Conservation (phyloP, 2,888 invertebrate genomes). For the Drosophila villosipedis region DNA sequence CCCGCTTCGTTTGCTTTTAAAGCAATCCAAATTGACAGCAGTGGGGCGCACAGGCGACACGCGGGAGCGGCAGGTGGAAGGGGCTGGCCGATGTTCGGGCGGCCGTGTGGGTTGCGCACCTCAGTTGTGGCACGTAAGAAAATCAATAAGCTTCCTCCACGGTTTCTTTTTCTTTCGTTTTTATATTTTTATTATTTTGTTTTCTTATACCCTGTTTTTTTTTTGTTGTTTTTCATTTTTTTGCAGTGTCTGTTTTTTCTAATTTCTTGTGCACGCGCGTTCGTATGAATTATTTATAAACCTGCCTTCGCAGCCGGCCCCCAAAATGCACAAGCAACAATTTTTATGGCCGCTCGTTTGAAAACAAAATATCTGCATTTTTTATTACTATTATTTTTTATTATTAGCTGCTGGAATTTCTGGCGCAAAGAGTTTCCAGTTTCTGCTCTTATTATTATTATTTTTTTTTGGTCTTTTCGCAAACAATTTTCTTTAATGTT, state of each 20-base stretch:
- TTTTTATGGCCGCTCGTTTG: conserved; percentile 66
- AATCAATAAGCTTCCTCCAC: conserved; percentile 74
- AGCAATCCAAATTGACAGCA: conserved; percentile 52
- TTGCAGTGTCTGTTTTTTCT: conserved; percentile 46
- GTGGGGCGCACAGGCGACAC: neutral
- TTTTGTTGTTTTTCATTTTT: conserved; percentile 1
- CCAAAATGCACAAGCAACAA: conserved; percentile 69
- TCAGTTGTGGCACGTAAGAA: conserved; percentile 56
- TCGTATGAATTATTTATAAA: conserved; percentile 79
- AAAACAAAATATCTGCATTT: conserved; percentile 56
- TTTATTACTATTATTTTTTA: conserved; percentile 63
- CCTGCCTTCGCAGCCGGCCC: conserved; percentile 44
- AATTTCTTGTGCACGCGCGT: conserved; percentile 70
- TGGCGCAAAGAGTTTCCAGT: conserved; percentile 56
- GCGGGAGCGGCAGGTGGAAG: neutral
- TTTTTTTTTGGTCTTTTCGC: conserved; percentile 6
- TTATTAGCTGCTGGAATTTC: conserved; percentile 75
- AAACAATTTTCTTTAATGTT: conserved; percentile 51
- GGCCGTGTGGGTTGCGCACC: conserved; percentile 36
- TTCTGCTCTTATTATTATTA: conserved; percentile 7
- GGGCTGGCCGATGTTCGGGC: neutral
- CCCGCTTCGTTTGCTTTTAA: conserved; percentile 61
- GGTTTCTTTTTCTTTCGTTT: conserved; percentile 33
- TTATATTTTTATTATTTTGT: conserved; percentile 10
- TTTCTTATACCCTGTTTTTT: conserved; percentile 6